These are phyloP conservation scores for Parasteatoda lunata DNA, from an alignment of 2,888 invertebrate genomes.

Conservation along the genomic window DNA sequence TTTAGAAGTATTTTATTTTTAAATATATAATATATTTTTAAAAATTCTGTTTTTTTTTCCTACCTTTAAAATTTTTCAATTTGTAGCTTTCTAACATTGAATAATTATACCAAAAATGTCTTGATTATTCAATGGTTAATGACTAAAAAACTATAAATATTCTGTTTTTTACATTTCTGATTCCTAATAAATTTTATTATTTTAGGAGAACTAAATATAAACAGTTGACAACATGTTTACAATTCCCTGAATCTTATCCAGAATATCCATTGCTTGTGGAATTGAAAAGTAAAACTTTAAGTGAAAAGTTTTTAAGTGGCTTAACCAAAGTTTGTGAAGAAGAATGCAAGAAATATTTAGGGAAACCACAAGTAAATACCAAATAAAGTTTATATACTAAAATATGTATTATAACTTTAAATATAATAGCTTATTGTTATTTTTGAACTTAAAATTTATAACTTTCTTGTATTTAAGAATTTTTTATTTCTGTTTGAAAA, in stretches of 20 bases:
- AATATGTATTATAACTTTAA: not conserved
- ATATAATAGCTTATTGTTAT: not conserved
- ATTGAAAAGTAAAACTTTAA: slow-evolving; percentile 82
- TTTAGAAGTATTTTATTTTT: too few species aligned
- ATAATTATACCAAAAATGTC: too few species aligned
- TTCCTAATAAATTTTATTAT: slow-evolving; percentile 36
- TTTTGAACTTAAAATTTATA: too few species aligned
- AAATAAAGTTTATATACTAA: not conserved
- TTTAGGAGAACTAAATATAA: slow-evolving; percentile 79
- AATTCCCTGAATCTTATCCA: slow-evolving; percentile 82
- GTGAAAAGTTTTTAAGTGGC: slow-evolving; percentile 79
- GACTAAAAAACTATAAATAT: too few species aligned
- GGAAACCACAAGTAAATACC: slow-evolving; percentile 76
- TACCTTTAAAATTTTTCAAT: too few species aligned
- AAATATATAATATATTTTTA: too few species aligned
- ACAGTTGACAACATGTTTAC: slow-evolving; percentile 80
- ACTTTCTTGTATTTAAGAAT: too few species aligned
- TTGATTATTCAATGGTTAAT: too few species aligned
- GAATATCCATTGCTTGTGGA: slow-evolving; percentile 79
- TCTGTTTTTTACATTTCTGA: too few species aligned
- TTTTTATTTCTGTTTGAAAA: too few species aligned
- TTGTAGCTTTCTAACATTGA: too few species aligned
- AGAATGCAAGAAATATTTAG: slow-evolving; percentile 78
- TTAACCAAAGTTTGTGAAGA: slow-evolving; percentile 80
- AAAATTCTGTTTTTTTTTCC: too few species aligned